Evolutionary conservation across 2,888 invertebrate species (phyloP).

Genomic region (Yponomeuta evonymella): DNA sequence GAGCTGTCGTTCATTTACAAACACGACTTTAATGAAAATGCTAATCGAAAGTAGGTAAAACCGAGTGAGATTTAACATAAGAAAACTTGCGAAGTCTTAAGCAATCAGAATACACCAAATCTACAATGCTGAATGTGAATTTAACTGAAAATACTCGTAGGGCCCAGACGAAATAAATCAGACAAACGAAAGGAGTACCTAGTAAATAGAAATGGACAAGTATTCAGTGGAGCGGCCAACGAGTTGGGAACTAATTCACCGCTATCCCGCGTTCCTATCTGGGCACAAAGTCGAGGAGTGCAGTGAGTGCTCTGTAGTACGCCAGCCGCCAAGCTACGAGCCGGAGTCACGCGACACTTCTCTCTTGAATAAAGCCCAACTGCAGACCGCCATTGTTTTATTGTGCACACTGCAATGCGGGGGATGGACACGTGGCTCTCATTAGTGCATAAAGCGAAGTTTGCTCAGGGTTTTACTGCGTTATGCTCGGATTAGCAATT

Average conservation of each 20-base stretch:
- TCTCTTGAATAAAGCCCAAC: constrained; percentile 61
- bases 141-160: not conserved
- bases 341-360: constrained; percentile 64
- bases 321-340: constrained; percentile 39
- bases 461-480: constrained; percentile 70
- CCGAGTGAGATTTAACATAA: not conserved
- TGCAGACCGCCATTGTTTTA: constrained; percentile 69
- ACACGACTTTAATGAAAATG: constrained; percentile 3
- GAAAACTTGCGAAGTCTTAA: not conserved
- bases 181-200: not conserved
- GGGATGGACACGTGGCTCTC: constrained; percentile 74
- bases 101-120: not conserved
- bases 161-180: constrained; percentile 8
- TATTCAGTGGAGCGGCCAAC: constrained; percentile 22
- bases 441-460: constrained; percentile 73
- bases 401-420: constrained; percentile 74
- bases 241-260: constrained; percentile 34
- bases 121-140: not conserved
- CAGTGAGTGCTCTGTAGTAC: constrained; percentile 50
- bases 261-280: constrained; percentile 32
- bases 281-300: constrained; percentile 48
- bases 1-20: not conserved
- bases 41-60: not conserved
- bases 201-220: constrained; percentile 5
- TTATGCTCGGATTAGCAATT: constrained; percentile 65